phyloP scores from a whole-genome alignment of 2,888 invertebrate species.

The Coenonympha arcania region DNA sequence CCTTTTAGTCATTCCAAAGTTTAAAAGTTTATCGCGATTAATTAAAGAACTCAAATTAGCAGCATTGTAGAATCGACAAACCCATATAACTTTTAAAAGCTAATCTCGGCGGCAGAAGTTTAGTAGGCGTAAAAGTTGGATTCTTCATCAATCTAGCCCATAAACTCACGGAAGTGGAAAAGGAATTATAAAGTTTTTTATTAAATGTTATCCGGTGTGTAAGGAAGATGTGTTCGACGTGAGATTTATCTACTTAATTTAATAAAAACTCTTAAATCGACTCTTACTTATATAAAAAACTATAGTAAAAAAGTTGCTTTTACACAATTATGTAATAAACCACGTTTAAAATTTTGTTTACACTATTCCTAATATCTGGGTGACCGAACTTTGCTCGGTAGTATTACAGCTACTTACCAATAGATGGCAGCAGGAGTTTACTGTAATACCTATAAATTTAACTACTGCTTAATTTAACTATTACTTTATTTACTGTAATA shows the following conservation, averaged over 20 bases:
- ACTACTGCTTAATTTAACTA: too few relatives aligned
- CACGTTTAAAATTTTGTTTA: too few relatives aligned
- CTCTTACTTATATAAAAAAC: too few relatives aligned
- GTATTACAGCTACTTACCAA: too few relatives aligned
- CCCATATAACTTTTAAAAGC: slow-evolving; percentile 23
- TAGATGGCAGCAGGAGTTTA: too few relatives aligned
- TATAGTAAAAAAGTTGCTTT: too few relatives aligned
- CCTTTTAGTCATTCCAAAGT: not conserved
- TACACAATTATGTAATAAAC: too few relatives aligned
- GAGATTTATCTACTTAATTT: slow-evolving; percentile 2
- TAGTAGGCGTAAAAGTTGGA: slow-evolving; percentile 24
- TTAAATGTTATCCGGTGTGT: not conserved
- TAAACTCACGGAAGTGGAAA: slow-evolving; percentile 20
- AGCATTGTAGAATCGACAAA: slow-evolving; percentile 12
- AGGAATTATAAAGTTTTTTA: slow-evolving; percentile 18
- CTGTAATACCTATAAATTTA: too few relatives aligned
- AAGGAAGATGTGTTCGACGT: not conserved
- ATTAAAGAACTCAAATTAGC: slow-evolving; percentile 10
- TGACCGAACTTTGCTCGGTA: too few relatives aligned
- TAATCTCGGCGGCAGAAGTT: slow-evolving; percentile 21
- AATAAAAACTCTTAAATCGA: too few relatives aligned
- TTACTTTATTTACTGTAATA: too few relatives aligned
- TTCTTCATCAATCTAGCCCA: slow-evolving; percentile 26
- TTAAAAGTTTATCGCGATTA: slow-evolving; percentile 2
- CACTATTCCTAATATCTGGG: too few relatives aligned